Base-by-base conservation (phyloP, 2,113 vertebrate species). In the Theristicus caerulescens region DNA sequence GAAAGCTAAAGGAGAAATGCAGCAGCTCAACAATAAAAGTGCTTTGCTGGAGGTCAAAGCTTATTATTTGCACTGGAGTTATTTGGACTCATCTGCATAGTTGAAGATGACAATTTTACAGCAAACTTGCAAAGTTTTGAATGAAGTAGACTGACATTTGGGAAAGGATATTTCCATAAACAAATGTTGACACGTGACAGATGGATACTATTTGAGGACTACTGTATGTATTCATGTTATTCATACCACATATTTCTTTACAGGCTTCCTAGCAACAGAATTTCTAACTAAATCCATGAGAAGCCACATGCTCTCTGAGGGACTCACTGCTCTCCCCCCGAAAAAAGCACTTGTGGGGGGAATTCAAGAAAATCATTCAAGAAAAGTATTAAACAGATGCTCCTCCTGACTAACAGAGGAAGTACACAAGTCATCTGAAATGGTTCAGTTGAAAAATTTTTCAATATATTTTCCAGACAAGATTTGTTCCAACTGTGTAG, bases 261-360 rank as follows among this genome's bases (percentile, higher is more conserved):
- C 78, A 93, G 67, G 58, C 96, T 66, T 96, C 96, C 92, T 95
- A 97, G 96, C 90, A 96, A 96, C 93, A 88, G 82, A 66, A 70
- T 88, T 88, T 82, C 66, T 83, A 88, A 88, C 47, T 78, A 77
- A 86, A 93, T 82, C 52, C 34, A 12, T 42, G 61, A 67, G 89
- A 79, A 94, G n/a, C 25, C 16, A 11, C 70, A 26, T n/a, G 52
- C 2, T 93, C n/a, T 77, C 61, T 42, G 34, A 71, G 29, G 40
- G 38, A 89, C 55, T 70, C 49, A 34, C 16, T 57, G 32, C 49
- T 51, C 57, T 67, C 42, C 52, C 38, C n/a, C 15, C 71, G 0
- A 6, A 24, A 78, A 77, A 44, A 69, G 52, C 9, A 46, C 69
- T 76, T 88, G 10, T 58, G 26, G n/a, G 65, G 27, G 21, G 21